Evolutionary conservation across 2,113 vertebrate species (phyloP), one percentile per base, ranked within the genome.

Genomic region (Gnathonemus echidnorhynchus): DNA sequence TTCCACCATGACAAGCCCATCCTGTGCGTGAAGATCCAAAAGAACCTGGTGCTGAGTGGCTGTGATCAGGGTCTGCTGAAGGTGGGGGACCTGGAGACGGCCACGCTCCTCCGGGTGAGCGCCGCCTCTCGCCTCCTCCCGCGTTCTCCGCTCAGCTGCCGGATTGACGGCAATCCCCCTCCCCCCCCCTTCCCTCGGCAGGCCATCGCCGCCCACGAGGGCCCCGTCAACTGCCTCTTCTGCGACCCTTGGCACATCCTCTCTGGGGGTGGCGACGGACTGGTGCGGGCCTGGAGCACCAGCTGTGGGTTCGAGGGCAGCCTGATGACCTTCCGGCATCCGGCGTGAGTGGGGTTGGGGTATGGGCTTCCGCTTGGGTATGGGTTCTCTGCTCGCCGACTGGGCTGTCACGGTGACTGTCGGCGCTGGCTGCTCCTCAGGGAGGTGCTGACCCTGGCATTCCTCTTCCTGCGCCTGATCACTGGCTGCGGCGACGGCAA

Each of bases 401-500:
- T 11, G 62, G 27, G 62, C 11, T 4, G 62, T 31, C 27, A 70
- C 10, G 27, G 62, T 70, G 62, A 70, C 62, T 31, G 62, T 31
- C 0, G 0, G 56, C 3, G 8, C 15, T 10, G 85, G n/a, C n/a
- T 7, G 89, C 49, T 91, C 92, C 0, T 10, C 93, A 99, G 98
- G 94, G 97, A 96, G 89, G 97, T 99, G 0, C 93, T 95, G n/a
- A 95, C 96, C 0, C 90, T 99, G 94, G 94, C 94, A 8, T 94
- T 97, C 49, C 90, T 95, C 49, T 98, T 95, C 91, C 97, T 99
- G 70, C 92, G 97, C 24, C 95, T 98, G 42, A 90, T 98, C 93
- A 99, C 96, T 0, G 96, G 96, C 91, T 98, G 98, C n/a, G 94
- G 92, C 0, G 98, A 99, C 0, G 98, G 98, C 50, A 98, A 95